These are phyloP conservation scores for Coreoperca whiteheadi DNA, from an alignment of 2,113 vertebrate genomes.

Conservation along the genomic window DNA sequence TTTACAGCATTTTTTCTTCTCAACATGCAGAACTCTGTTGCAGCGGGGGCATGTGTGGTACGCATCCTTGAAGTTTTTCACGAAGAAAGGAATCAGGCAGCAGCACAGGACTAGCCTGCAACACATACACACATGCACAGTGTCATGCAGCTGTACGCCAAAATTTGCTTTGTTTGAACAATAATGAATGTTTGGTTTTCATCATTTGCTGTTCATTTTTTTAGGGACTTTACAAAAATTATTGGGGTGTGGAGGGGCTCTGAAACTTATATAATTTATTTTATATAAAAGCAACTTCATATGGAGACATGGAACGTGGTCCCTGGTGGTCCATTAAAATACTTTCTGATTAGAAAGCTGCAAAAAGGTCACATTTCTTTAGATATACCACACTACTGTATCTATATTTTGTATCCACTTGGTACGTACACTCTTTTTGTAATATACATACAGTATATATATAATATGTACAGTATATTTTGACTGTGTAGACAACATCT, in stretches of 20 bases:
- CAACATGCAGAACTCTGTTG: conserved; percentile 77
- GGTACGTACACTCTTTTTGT: background rate
- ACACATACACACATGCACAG: conserved; percentile 42
- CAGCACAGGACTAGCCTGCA: conserved; percentile 81
- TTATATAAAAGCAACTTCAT: background rate
- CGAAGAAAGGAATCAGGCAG: conserved; percentile 84
- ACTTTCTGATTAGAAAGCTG: background rate
- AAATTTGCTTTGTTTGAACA: background rate
- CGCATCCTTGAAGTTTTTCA: conserved; percentile 83
- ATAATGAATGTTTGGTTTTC: background rate
- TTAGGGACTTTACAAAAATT: background rate
- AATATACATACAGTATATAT: background rate
- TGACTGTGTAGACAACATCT: background rate
- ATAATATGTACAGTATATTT: background rate
- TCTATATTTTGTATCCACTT: no score
- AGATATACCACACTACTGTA: background rate
- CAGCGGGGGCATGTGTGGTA: conserved; percentile 85
- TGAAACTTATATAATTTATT: background rate
- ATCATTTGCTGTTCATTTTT: background rate
- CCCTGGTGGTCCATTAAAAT: background rate
- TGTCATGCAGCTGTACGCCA: background rate
- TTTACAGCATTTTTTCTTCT: conserved; percentile 83
- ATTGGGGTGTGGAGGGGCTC: background rate
- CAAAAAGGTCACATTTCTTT: background rate
- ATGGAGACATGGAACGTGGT: no score